Evolutionary conservation across 2,113 vertebrate species (phyloP).

Genomic region (Charina bottae): DNA sequence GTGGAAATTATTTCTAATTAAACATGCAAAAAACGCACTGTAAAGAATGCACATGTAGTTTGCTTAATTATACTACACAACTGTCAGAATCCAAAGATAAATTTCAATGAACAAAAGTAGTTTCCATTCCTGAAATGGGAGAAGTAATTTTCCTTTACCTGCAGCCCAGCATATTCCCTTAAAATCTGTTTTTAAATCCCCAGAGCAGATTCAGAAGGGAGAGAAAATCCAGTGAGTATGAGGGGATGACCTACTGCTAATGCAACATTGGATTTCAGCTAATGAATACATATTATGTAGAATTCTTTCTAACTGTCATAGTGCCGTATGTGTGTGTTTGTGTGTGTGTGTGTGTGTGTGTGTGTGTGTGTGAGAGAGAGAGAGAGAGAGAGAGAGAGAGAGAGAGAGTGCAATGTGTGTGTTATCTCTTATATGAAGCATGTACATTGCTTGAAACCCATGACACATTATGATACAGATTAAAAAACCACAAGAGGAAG

Average conservation of each 20-base stretch:
- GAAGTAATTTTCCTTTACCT: neutral
- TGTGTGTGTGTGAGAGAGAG: rapidly evolving
- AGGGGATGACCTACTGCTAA: neutral
- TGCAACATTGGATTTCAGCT: neutral
- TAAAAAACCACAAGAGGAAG: conserved; percentile 14
- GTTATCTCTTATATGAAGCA: neutral
- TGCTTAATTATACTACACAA: neutral
- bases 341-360: neutral
- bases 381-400: rapidly evolving
- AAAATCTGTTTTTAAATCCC: neutral
- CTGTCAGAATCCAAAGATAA: neutral
- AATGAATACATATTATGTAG: neutral
- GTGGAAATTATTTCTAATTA: neutral
- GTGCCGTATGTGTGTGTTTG: neutral
- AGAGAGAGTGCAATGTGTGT: neutral
- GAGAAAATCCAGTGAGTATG: neutral
- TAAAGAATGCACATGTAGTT: neutral
- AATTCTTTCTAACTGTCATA: neutral
- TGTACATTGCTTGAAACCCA: conserved; percentile 6
- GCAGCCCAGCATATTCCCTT: neutral
- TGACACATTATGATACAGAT: conserved; percentile 9
- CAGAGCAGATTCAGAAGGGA: neutral
- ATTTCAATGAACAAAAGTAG: neutral
- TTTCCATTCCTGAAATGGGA: neutral
- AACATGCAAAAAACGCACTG: neutral